Evolutionary conservation across 2,888 invertebrate genomes (phyloP), one percentile per base, ranked within the genome.

Genomic region (Cyclophora albipunctata): DNA sequence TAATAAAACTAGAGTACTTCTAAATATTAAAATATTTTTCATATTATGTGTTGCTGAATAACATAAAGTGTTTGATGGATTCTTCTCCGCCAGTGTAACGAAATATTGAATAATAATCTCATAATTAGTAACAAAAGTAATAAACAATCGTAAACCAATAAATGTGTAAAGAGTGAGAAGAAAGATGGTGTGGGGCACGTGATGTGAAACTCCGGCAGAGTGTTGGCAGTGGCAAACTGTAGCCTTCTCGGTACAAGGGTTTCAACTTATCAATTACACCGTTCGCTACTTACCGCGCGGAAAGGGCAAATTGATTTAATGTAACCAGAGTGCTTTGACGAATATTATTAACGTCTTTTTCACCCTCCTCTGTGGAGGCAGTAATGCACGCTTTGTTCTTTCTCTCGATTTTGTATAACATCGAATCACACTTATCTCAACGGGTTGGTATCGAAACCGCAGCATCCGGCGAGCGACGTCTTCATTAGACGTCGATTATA

Each of bases 241-340:
- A 79, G 81, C 79, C 78, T 74, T 70, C 78, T 71, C 83, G 79
- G 69, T 85, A 88, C 88, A 88, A 88, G 88, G 87, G 85, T 87
- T 88, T 88, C 84, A 88, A 88, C 88, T 88, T 88, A 88, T 88
- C 88, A 88, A 88, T 88, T 88, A 88, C 88, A 88, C 73, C 87
- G 85, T 87, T 87, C 83, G 84, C 87, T 88, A 88, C 88, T 88
- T 88, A 88, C 87, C 81, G 84, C 87, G 86, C 81, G 85, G 82
- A 84, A 86, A 87, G 87, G 87, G 85, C 87, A 87, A 87, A 88
- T 88, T 88, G 87, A 88, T 88, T 88, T 88, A 88, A 88, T 88
- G 88, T 88, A 87, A 86, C 87, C 86, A 81, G 87, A 87, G 87
- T 87, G 87, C 87, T 88, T 87, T 88, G 87, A 88, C 87, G 88